Percentiles rank a stretch among this genome's conserved stretches.
Conservation (phyloP, 2,888 invertebrate genomes). For the Hydraecia micacea region DNA sequence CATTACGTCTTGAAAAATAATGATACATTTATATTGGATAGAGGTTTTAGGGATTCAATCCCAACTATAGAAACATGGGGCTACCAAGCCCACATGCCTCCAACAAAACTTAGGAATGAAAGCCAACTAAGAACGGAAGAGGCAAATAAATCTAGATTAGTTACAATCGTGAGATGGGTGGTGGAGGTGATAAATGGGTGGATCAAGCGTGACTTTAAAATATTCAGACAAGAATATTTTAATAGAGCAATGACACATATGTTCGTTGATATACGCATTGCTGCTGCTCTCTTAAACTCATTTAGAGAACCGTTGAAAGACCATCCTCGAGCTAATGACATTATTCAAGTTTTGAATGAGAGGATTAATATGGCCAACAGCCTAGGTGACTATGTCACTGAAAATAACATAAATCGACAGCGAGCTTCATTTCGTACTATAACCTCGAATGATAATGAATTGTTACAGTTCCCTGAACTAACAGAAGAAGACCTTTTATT, state of each 20-base stretch:
- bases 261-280: conserved; percentile 8
- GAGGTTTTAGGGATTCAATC: conserved; percentile 3
- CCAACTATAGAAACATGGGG: too few relatives aligned
- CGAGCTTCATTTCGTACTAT: conserved; percentile 1
- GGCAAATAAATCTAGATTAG: conserved; percentile 1
- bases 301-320: conserved; percentile 9
- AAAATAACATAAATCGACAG: conserved; percentile 14
- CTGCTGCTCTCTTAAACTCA: conserved; percentile 8
- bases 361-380: conserved; percentile 12
- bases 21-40: not conserved
- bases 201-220: not conserved
- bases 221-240: conserved; percentile 1
- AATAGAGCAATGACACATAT: conserved; percentile 14
- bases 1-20: conserved; percentile 4
- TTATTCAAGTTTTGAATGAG: not conserved
- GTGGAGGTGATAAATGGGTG: conserved; percentile 1
- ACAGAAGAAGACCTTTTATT: too few relatives aligned
- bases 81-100: conserved; percentile 7
- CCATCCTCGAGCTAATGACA: not conserved
- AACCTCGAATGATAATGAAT: not conserved
- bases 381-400: conserved; percentile 5
- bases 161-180: not conserved
- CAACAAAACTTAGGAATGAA: too few relatives aligned
- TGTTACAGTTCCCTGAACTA: too few relatives aligned
- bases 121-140: conserved; percentile 7